Base-by-base conservation (phyloP, 2,888 invertebrate genomes). In the Thera obeliscata region DNA sequence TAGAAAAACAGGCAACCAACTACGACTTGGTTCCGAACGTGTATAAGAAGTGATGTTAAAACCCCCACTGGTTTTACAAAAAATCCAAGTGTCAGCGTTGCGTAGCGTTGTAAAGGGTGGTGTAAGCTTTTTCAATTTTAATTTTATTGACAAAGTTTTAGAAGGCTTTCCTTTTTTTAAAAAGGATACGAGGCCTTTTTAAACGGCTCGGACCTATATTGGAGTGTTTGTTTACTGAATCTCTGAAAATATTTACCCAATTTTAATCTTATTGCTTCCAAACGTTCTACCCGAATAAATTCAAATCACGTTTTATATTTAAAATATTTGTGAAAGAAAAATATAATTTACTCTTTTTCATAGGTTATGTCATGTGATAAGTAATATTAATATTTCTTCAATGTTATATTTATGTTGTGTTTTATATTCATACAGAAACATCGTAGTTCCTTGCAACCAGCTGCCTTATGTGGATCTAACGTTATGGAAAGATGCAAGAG, bases 401-500 rank as follows among this genome's bases (percentile, higher is more conserved):
- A 1, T 50, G 12, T 1, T n/a, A 22, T 52, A 33, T 4, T 46
- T 41, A 41, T 61, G 22, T 11, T 2, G 6, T 57, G 33, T 66
- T 46, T 64, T 67, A 33, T 22, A 33, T 70, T 68, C 70, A 85
- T 86, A 9, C 89, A 94, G 95, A 59, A 95, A 95, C 80, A 88
- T 90, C 55, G 80, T 95, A n/a, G 88, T 94, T 36, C 87, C 93
- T 0, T 95, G 95, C 75, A 78, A 87, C 1, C 78, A 87, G 58
- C 78, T 95, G 66, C 94, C 94, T 52, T 80, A 81, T 59, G 76
- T 94, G 11, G 91, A 95, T 76, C 80, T 95, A 58, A 83, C 86
- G n/a, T 78, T 90, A 76, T 95, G 95, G 95, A 88, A 93, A 79
- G 94, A 95, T 78, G 75, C 76, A 9, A 78, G 77, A 56, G 74